Percentiles rank a stretch among this genome's conserved stretches.
Conservation (phyloP, 2,888 invertebrate species). For the Oligia strigilis region DNA sequence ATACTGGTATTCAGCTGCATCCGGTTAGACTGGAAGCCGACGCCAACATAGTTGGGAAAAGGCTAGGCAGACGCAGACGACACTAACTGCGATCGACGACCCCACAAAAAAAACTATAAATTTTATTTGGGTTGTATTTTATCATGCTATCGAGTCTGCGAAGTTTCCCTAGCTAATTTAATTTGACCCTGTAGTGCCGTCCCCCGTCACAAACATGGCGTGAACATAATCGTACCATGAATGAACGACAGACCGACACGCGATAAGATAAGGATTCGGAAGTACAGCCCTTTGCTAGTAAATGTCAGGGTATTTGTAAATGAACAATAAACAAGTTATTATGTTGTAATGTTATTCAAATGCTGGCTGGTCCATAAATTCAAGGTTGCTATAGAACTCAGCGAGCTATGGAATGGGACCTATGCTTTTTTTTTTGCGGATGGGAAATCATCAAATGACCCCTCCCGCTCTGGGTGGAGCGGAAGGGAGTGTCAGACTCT, state of each 20-base stretch:
- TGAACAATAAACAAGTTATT: conserved; percentile 36
- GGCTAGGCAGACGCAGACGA: no score
- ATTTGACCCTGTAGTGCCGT: not conserved
- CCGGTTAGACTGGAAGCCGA: no score
- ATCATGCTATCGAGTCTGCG: not conserved
- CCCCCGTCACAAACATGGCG: not conserved
- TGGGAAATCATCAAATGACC: no score
- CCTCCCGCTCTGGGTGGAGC: no score
- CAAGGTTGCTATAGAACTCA: not conserved
- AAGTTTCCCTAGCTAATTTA: not conserved
- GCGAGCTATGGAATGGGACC: not conserved
- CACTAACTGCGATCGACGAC: no score
- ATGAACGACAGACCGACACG: conserved; percentile 36
- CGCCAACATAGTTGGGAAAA: no score
- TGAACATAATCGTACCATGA: conserved; percentile 29
- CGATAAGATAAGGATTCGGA: conserved; percentile 52
- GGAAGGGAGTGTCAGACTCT: no score
- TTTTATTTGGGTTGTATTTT: no score
- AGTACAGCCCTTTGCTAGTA: conserved; percentile 11
- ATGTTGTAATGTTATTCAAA: conserved; percentile 22
- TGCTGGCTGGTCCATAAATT: not conserved
- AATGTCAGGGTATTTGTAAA: conserved; percentile 29
- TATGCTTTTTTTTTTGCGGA: not conserved
- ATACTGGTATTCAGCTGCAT: no score
- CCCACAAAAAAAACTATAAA: no score